Conservation (phyloP, 2,797 vertebrate genomes). For the Gallinago stenura region DNA sequence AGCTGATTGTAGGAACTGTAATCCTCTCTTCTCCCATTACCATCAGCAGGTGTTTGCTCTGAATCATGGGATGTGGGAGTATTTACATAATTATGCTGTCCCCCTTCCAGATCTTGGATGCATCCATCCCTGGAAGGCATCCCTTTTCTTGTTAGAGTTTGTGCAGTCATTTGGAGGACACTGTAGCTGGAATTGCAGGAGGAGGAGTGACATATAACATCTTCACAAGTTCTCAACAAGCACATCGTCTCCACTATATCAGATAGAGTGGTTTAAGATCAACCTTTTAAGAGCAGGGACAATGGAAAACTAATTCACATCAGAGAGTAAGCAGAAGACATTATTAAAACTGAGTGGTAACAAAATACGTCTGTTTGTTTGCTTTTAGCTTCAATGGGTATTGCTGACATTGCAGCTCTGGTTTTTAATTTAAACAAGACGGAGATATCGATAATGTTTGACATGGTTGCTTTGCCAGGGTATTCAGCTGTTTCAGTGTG, state of each 20-base stretch:
- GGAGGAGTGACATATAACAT: not conserved
- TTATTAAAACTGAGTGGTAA: not conserved
- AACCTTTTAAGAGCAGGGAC: not conserved
- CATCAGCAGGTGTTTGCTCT: constrained; percentile 45
- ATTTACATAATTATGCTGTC: constrained; percentile 22
- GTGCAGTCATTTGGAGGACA: not conserved
- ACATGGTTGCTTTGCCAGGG: not conserved
- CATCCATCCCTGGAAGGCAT: not conserved
- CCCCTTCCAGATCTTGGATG: not conserved
- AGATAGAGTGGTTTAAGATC: not conserved
- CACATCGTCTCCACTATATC: accelerated
- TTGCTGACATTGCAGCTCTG: not conserved
- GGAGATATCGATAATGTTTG: not conserved
- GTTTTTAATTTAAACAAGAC: constrained; percentile 5
- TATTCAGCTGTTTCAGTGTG: not conserved
- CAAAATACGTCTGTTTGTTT: not conserved
- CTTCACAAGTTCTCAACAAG: not conserved
- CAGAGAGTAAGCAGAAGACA: not conserved
- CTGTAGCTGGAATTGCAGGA: not conserved
- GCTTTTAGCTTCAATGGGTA: not conserved
- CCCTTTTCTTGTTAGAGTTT: not conserved
- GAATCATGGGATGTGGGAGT: constrained; percentile 29
- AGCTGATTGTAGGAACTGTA: constrained; percentile 30
- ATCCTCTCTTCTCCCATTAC: constrained; percentile 53
- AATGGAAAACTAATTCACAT: not conserved